phyloP scores from a whole-genome alignment of 1,140 invertebrate species.

The Aphelenchoides avenae region DNA sequence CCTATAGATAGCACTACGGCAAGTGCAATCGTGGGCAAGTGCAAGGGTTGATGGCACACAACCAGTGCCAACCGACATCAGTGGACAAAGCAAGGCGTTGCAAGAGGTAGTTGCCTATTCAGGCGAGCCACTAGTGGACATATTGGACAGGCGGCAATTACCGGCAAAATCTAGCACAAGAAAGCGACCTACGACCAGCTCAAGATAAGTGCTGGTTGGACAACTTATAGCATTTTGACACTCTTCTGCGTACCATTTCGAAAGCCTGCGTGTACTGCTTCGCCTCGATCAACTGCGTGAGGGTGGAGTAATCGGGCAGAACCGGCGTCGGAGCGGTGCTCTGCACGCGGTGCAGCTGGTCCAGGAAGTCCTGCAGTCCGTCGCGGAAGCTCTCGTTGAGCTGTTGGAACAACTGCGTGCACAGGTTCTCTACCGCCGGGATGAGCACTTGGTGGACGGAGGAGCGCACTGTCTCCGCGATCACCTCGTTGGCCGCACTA shows the following conservation, averaged over 20 bases:
- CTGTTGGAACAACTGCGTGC: constrained; percentile 35
- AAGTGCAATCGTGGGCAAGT: too few species aligned
- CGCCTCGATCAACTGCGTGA: constrained; percentile 19
- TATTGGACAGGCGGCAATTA: too few species aligned
- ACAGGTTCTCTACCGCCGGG: constrained; percentile 23
- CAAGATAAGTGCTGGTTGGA: too few species aligned
- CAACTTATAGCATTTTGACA: too few species aligned
- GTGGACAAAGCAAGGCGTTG: too few species aligned
- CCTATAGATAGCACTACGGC: too few species aligned
- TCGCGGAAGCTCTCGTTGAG: constrained; percentile 29
- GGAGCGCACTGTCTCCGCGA: constrained; percentile 16
- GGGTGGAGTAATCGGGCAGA: neutral
- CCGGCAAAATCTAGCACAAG: too few species aligned
- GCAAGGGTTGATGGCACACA: too few species aligned
- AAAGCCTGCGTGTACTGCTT: constrained; percentile 23
- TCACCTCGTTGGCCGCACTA: constrained; percentile 14
- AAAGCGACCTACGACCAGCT: too few species aligned
- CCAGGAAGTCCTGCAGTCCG: constrained; percentile 32
- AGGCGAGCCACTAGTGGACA: too few species aligned
- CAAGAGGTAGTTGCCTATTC: too few species aligned
- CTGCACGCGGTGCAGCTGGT: constrained; percentile 22
- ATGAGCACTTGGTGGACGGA: constrained; percentile 7
- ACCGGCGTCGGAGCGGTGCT: constrained; percentile 8
- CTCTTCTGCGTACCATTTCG: constrained; percentile 24
- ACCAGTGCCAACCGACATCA: too few species aligned